phyloP scores from a whole-genome alignment of 2,888 invertebrate genomes.

The Patella pellucida region DNA sequence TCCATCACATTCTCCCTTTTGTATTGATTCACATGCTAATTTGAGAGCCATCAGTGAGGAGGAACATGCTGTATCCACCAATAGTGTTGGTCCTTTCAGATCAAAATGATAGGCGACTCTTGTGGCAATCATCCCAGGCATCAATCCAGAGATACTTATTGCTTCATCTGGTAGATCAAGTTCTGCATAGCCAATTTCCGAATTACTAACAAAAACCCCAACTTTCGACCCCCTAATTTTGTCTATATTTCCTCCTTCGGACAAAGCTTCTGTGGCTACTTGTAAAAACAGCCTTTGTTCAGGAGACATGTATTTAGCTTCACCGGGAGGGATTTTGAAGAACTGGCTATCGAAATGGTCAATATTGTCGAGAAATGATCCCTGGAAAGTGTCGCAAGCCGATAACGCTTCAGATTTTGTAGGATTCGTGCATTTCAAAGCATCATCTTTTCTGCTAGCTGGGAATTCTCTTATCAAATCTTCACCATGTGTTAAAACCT shows the following conservation, averaged over 20 bases:
- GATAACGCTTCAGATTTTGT: neutral
- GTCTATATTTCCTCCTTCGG: neutral
- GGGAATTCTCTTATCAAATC: slow-evolving; percentile 9
- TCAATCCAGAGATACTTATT: neutral
- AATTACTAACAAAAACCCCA: neutral
- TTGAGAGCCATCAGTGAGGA: neutral
- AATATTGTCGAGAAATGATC: neutral
- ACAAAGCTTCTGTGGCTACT: neutral
- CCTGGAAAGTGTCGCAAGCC: neutral
- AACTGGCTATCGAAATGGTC: neutral
- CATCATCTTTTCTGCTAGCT: neutral
- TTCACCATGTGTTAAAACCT: neutral
- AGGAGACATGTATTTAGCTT: neutral
- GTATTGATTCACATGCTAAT: neutral
- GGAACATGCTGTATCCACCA: slow-evolving; percentile 1
- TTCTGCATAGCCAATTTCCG: neutral
- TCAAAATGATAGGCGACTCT: neutral
- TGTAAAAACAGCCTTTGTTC: neutral
- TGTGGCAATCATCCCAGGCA: neutral
- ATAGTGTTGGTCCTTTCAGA: neutral
- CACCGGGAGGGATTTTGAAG: neutral
- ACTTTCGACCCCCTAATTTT: neutral
- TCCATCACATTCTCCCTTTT: neutral
- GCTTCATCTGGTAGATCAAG: slow-evolving; percentile 3
- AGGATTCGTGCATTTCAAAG: neutral